These are phyloP conservation scores for Dendrolimus punctatus DNA, from an alignment of 1,140 invertebrate genomes.

Conservation along the genomic window DNA sequence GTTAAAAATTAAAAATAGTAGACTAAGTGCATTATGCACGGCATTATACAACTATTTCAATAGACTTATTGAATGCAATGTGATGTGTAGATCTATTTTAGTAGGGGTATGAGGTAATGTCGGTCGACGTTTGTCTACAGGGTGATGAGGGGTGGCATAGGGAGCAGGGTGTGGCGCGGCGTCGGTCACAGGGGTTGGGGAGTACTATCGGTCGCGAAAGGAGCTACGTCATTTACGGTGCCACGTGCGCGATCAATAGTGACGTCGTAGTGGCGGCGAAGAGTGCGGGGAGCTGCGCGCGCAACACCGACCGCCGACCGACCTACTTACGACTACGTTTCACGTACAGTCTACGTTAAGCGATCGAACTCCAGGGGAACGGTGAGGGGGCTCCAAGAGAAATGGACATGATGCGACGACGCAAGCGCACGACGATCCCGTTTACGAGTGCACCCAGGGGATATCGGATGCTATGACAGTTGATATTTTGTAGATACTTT, in stretches of 20 bases:
- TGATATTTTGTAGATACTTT: too few relatives aligned
- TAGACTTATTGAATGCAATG: too few relatives aligned
- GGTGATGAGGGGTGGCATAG: slow-evolving; percentile 10
- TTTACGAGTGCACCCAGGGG: too few relatives aligned
- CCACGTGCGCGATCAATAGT: slow-evolving; percentile 67
- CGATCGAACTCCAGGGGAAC: slow-evolving; percentile 45
- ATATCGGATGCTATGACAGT: too few relatives aligned
- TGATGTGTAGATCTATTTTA: too few relatives aligned
- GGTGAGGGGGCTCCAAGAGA: slow-evolving; percentile 4
- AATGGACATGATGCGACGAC: not conserved
- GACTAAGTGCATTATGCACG: too few relatives aligned
- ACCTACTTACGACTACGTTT: slow-evolving; percentile 65
- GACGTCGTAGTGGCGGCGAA: slow-evolving; percentile 43
- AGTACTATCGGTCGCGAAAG: slow-evolving; percentile 52
- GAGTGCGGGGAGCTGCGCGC: slow-evolving; percentile 39
- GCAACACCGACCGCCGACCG: slow-evolving; percentile 50
- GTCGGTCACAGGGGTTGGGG: slow-evolving; percentile 32
- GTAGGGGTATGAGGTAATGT: too few relatives aligned
- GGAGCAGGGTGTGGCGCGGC: slow-evolving; percentile 4
- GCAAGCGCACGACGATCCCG: not conserved
- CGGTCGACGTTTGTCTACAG: not conserved
- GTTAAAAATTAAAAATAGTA: not conserved
- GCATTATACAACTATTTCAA: too few relatives aligned
- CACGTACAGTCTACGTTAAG: slow-evolving; percentile 62
- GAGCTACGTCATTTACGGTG: slow-evolving; percentile 64